Evolutionary conservation across 1,140 invertebrate species (phyloP).

Genomic region (Heterodera carotae): DNA sequence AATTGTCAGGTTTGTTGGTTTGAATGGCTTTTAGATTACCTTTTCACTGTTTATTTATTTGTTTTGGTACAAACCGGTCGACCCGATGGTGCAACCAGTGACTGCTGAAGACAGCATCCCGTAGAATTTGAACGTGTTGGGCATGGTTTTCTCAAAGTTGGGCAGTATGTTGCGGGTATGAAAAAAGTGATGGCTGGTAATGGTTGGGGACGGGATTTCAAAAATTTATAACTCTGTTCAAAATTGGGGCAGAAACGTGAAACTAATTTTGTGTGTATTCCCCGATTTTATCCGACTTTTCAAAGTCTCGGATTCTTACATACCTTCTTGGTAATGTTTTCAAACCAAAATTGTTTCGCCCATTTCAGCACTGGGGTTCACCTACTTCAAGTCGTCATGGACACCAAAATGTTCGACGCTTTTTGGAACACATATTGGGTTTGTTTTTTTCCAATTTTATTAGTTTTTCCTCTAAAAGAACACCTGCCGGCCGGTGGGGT

Average conservation of each 20-base stretch:
- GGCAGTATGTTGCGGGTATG: constrained; percentile 95
- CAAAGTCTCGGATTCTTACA: too few species aligned
- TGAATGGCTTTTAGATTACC: background rate
- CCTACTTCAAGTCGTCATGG: constrained; percentile 82
- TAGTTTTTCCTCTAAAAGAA: background rate
- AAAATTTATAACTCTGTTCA: too few species aligned
- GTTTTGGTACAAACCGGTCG: constrained; percentile 57
- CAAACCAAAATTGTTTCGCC: background rate
- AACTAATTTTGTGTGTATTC: too few species aligned
- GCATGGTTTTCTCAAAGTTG: constrained; percentile 99
- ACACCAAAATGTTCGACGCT: constrained; percentile 45
- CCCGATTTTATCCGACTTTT: too few species aligned
- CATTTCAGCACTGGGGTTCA: constrained; percentile 83
- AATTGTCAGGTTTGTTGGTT: constrained; percentile 51
- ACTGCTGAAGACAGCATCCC: constrained; percentile 88
- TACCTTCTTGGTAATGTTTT: too few species aligned
- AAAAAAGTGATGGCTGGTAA: too few species aligned
- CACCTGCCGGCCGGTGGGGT: too few species aligned
- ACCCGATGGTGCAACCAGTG: constrained; percentile 63
- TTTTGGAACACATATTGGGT: constrained; percentile 54
- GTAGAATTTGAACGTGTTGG: constrained; percentile 97
- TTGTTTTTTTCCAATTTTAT: background rate
- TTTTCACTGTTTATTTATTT: constrained; percentile 16
- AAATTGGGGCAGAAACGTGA: too few species aligned
- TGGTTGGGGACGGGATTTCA: too few species aligned